Base-by-base conservation (phyloP, 2,113 vertebrate species). In the Aptenodytes forsteri region DNA sequence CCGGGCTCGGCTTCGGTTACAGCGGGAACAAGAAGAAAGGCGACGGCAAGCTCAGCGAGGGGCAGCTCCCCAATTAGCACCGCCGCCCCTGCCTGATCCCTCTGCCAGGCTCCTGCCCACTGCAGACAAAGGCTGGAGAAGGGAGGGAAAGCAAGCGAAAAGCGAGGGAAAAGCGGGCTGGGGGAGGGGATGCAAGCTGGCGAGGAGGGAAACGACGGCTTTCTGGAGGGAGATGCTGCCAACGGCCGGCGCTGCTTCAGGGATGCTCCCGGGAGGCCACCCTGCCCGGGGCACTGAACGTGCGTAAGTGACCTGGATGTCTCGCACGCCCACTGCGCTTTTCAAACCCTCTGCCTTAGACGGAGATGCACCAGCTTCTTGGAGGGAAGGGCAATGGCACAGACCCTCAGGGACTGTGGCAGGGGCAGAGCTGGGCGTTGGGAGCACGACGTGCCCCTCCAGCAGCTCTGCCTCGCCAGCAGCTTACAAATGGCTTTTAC, bases 51-150 rank as follows among this genome's bases (percentile, higher is more conserved):
- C 96, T 13, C 90, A 94, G 89, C 22, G 58, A 96, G 97, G 96
- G 92, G 81, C 96, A 93, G 93, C 56, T 78, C 87, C 94, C 77
- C 98, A 98, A 98, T 98, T 98, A 98, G 92, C 87, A 83, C 87
- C 58, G 10, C 50, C 13, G 69, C 66, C 72, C 86, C 93, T 69
- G 58, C 78, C 91, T 88, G 78, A 83, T 95, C 96, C 54, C 44
- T 70, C 90, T 85, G 80, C 58, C 73, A 50, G 26, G 88, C 95
- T 94, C 87, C 91, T 61, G 30, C 91, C 86, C 3, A 40, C 87
- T 56, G 89, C 62, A 49, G 82, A 95, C 91, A 96, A 95, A 92
- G 90, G 94, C 87, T 18, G 11, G 58, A 44, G 32, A 87, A 95
- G 58, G 80, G 96, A 98, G 97, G 93, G 97, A 98, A 98, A 98